Conservation (phyloP, 1,140 invertebrate species). For the Ganaspis sp. region DNA sequence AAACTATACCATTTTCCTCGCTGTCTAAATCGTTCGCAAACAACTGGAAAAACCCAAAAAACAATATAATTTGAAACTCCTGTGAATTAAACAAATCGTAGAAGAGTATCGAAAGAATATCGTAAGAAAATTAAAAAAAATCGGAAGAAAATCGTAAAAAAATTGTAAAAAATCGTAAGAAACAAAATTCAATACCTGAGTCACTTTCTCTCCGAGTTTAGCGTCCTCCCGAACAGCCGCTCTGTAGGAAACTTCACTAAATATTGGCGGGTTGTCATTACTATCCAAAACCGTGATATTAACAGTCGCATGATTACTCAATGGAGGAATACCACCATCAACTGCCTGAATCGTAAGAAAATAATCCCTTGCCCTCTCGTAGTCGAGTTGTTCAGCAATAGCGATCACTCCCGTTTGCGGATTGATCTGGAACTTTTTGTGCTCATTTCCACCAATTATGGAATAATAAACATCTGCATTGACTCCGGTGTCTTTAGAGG, state of each 20-base stretch:
- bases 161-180: conserved; percentile 7
- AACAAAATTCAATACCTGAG: conserved; percentile 78
- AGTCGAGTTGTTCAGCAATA: conserved; percentile 88
- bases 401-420: conserved; percentile 84
- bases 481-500: conserved; percentile 93
- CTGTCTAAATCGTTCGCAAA: conserved; percentile 89
- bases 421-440: conserved; percentile 89
- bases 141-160: too few species aligned
- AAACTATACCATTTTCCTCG: conserved; percentile 85
- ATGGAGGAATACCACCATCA: conserved; percentile 90
- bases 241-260: conserved; percentile 87
- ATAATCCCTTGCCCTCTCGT: conserved; percentile 90
- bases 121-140: too few species aligned
- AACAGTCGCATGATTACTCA: conserved; percentile 90
- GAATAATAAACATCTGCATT: conserved; percentile 95
- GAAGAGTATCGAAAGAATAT: too few species aligned
- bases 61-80: too few species aligned
- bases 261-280: conserved; percentile 93
- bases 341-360: conserved; percentile 92
- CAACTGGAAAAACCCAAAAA: conserved; percentile 75
- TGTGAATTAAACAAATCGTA: too few species aligned
- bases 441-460: conserved; percentile 91
- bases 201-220: conserved; percentile 81
- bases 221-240: conserved; percentile 89
- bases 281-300: conserved; percentile 92